Conservation (phyloP, 2,797 vertebrate genomes). For the Hydrophis major region DNA sequence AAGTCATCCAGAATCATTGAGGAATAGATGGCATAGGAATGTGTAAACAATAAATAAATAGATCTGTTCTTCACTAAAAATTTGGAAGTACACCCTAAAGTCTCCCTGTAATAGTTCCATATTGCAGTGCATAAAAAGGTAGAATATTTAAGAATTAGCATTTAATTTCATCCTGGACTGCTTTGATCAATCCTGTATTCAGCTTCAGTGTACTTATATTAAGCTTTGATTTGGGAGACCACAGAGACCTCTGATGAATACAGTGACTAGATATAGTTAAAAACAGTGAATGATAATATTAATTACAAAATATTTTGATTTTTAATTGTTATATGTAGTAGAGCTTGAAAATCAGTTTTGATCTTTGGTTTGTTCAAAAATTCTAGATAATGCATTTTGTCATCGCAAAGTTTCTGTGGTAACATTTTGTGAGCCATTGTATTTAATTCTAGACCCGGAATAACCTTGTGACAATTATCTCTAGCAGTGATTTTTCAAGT, state of each 20-base stretch:
- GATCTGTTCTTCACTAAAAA: not conserved
- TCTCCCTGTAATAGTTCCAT: not conserved
- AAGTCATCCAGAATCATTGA: not conserved
- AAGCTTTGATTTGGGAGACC: not conserved
- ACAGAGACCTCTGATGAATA: not conserved
- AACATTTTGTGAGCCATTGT: not conserved
- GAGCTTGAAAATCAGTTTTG: not conserved
- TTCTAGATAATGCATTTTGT: not conserved
- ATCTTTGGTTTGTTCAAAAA: not conserved
- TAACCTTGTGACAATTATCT: not conserved
- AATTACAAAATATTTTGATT: not conserved
- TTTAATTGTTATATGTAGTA: not conserved
- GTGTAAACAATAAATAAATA: not conserved
- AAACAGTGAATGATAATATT: not conserved
- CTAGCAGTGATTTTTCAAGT: not conserved
- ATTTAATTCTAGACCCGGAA: not conserved
- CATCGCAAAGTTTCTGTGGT: not conserved
- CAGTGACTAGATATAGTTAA: not conserved
- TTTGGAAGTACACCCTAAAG: not conserved
- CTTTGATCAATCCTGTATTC: not conserved
- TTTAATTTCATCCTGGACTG: not conserved
- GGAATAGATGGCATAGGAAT: not conserved
- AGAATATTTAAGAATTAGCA: not conserved
- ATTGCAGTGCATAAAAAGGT: not conserved
- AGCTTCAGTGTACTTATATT: not conserved